Percentiles rank a stretch among this genome's conserved stretches.
phyloP scores from a whole-genome alignment of 2,888 invertebrate genomes.

The Malthinus flaveolus region DNA sequence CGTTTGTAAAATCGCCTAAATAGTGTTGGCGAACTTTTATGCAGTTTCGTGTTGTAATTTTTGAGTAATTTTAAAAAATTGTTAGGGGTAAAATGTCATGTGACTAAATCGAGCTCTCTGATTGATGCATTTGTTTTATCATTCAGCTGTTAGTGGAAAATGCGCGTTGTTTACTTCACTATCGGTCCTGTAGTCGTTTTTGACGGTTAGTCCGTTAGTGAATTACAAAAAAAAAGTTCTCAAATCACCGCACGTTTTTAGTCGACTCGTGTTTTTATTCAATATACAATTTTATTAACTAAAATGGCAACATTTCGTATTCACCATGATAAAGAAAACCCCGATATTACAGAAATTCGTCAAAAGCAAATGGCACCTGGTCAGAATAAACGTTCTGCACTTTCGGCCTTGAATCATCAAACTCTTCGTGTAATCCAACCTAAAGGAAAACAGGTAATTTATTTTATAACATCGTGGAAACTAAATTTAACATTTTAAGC shows the following conservation, averaged over 20 bases:
- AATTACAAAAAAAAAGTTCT: background rate
- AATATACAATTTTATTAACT: slow-evolving; percentile 21
- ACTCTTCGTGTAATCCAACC: slow-evolving; percentile 50
- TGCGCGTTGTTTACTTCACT: slow-evolving; percentile 23
- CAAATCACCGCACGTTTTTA: background rate
- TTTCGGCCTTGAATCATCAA: slow-evolving; percentile 66
- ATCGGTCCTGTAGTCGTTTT: slow-evolving; percentile 35
- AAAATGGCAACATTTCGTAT: slow-evolving; percentile 76
- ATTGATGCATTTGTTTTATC: slow-evolving; percentile 18
- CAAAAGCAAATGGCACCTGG: slow-evolving; percentile 58
- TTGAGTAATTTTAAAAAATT: background rate
- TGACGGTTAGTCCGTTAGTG: slow-evolving; percentile 34
- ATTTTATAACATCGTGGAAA: background rate
- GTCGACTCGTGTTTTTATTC: slow-evolving; percentile 3
- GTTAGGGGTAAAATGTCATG: background rate
- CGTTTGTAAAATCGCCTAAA: background rate
- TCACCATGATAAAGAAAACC: slow-evolving; percentile 79
- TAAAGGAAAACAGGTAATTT: slow-evolving; percentile 43
- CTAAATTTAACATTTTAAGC: slow-evolving; percentile 11
- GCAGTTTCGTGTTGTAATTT: background rate
- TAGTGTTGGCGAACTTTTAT: background rate
- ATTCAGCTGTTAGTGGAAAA: slow-evolving; percentile 36
- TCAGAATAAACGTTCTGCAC: slow-evolving; percentile 64
- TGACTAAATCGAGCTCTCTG: background rate
- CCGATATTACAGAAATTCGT: slow-evolving; percentile 50